phyloP scores from a whole-genome alignment of 1,140 invertebrate species.

The Spodoptera frugiperda region DNA sequence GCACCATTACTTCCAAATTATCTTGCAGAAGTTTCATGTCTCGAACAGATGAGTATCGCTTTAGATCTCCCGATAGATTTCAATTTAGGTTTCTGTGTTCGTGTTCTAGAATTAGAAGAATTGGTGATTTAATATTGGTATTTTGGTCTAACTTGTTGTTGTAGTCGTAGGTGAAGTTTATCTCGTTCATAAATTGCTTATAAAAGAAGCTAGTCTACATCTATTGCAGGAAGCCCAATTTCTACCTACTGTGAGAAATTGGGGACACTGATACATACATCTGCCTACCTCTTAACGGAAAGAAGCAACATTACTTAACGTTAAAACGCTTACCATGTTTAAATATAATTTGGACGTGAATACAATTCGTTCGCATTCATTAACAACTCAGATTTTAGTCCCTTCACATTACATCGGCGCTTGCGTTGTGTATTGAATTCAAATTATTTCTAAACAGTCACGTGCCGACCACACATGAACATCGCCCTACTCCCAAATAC shows the following conservation, averaged over 20 bases:
- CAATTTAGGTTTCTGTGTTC: constrained; percentile 7
- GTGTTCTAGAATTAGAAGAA: constrained; percentile 1
- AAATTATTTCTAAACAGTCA: constrained; percentile 34
- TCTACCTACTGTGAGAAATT: too few species aligned
- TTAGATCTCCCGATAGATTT: constrained; percentile 18
- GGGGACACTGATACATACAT: too few species aligned
- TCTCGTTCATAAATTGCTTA: too few species aligned
- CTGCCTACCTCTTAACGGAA: too few species aligned
- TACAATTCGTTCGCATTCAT: constrained; percentile 6
- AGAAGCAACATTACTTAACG: too few species aligned
- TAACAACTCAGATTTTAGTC: constrained; percentile 1
- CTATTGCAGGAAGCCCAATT: too few species aligned
- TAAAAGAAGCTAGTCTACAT: too few species aligned
- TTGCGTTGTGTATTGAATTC: constrained; percentile 40
- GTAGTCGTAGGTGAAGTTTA: too few species aligned
- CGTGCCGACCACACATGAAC: constrained; percentile 46
- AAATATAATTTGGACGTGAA: not conserved
- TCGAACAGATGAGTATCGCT: constrained; percentile 44
- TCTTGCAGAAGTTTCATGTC: constrained; percentile 56
- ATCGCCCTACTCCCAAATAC: constrained; percentile 3
- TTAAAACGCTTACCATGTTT: too few species aligned
- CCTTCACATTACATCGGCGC: constrained; percentile 25
- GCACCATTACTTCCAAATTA: constrained; percentile 77
- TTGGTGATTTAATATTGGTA: too few species aligned
- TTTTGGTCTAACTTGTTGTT: too few species aligned